Conservation (phyloP, 1,140 invertebrate species). For the Procambarus clarkii region DNA sequence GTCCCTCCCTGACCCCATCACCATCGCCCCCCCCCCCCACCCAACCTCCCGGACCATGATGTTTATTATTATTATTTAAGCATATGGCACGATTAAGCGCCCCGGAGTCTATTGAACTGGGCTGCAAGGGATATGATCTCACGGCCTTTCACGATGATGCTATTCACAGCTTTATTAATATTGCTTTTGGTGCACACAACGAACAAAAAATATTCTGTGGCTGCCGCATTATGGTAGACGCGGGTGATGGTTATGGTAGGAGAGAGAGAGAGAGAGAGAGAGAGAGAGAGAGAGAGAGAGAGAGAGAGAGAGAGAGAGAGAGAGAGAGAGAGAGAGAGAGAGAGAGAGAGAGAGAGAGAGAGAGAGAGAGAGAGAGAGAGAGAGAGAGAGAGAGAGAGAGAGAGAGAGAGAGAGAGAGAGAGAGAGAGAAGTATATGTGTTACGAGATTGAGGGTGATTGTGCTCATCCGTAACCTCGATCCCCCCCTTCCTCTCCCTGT, state of each 20-base stretch:
- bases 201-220: background rate
- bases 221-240: background rate
- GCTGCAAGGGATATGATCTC: conserved; percentile 25
- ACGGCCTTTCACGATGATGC: background rate
- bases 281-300: no score
- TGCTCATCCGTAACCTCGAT: background rate
- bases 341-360: conserved; percentile 33
- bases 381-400: background rate
- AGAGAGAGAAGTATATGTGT: no score
- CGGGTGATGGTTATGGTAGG: background rate
- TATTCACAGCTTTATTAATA: conserved; percentile 41
- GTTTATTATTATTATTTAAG: conserved; percentile 69
- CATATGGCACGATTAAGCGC: conserved; percentile 62
- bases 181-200: background rate
- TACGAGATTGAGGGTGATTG: no score
- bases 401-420: background rate
- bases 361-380: background rate
- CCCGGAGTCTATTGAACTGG: conserved; percentile 27
- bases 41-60: conserved; percentile 15
- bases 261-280: conserved; percentile 4
- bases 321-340: background rate
- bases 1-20: background rate
- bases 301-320: background rate
- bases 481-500: conserved; percentile 16
- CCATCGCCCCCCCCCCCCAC: background rate